Evolutionary conservation across 2,888 invertebrate species (phyloP).

Genomic region (Pecten maximus): DNA sequence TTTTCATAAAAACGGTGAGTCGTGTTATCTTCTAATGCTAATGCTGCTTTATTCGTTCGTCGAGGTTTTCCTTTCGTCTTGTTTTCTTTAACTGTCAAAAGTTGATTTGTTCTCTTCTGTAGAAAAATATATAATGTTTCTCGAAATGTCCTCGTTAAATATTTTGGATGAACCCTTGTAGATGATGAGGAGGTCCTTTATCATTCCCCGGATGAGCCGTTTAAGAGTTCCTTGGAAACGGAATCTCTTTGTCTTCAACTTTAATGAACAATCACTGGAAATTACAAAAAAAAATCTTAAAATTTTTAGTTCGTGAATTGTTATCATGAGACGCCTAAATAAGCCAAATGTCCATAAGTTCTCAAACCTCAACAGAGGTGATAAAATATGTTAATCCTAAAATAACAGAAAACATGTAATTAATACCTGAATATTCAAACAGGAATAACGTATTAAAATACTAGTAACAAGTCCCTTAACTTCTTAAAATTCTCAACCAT

Average conservation of each 20-base stretch:
- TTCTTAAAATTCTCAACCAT: background rate
- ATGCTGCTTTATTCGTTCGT: background rate
- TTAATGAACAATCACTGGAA: background rate
- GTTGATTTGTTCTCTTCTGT: background rate
- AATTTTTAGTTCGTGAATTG: background rate
- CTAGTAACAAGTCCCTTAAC: background rate
- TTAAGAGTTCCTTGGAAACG: background rate
- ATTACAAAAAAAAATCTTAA: background rate
- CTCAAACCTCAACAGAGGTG: background rate
- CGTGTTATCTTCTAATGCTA: too few species aligned
- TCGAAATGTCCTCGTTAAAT: background rate
- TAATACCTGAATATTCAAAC: slow-evolving; percentile 3
- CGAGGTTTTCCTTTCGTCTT: background rate
- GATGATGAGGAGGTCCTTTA: background rate
- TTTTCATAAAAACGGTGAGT: background rate
- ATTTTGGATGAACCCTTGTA: background rate
- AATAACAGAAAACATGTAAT: too few species aligned
- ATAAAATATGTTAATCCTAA: too few species aligned
- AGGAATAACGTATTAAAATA: background rate
- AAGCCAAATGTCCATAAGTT: background rate
- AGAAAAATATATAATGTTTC: background rate
- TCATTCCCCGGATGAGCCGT: background rate
- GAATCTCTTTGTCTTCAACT: background rate
- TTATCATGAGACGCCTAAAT: background rate
- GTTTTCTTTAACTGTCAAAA: background rate